These are phyloP conservation scores for Troides helena DNA, from an alignment of 2,888 invertebrate genomes.

Conservation along the genomic window DNA sequence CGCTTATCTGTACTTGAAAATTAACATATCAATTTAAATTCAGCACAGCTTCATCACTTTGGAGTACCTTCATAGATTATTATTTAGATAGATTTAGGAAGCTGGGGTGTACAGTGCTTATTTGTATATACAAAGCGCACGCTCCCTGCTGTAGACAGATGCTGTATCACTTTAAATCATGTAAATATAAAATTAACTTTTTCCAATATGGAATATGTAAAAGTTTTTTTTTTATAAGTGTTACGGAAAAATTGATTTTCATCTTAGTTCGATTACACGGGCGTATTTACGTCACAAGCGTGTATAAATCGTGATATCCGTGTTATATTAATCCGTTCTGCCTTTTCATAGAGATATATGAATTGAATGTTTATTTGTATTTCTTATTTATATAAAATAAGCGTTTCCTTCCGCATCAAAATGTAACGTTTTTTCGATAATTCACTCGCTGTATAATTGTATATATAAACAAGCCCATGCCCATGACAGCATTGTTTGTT, in stretches of 20 bases:
- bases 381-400: neutral
- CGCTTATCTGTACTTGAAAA: too few relatives aligned
- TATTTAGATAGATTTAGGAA: too few relatives aligned
- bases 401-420: neutral
- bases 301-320: slow-evolving; percentile 6
- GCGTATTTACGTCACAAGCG: slow-evolving; percentile 6
- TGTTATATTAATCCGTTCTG: neutral
- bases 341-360: neutral
- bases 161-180: neutral
- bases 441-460: neutral
- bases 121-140: too few relatives aligned
- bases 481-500: neutral
- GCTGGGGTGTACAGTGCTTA: too few relatives aligned
- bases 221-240: neutral
- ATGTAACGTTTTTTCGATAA: neutral
- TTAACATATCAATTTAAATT: too few relatives aligned
- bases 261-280: slow-evolving; percentile 6
- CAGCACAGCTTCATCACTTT: too few relatives aligned
- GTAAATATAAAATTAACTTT: neutral
- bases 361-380: neutral
- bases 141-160: too few relatives aligned
- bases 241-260: neutral
- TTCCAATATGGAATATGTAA: neutral
- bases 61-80: too few relatives aligned
- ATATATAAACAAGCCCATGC: neutral